Conservation (phyloP, 2,888 invertebrate species). For the Ophion ventricosus region DNA sequence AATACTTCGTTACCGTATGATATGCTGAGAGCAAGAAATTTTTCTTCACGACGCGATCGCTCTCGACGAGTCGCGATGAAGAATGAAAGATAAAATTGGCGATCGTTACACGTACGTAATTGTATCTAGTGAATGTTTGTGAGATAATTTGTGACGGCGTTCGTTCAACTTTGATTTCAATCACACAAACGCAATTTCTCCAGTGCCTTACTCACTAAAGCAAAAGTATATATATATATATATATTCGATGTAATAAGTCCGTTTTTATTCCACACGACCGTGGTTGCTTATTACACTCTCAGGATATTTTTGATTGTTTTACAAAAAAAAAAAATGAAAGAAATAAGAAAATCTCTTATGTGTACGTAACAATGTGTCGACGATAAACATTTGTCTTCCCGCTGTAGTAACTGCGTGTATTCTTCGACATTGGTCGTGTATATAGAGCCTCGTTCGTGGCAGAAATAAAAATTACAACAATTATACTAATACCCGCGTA, state of each 20-base stretch:
- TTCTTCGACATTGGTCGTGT: conserved; percentile 26
- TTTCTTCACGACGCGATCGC: not conserved
- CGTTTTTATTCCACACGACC: conserved; percentile 15
- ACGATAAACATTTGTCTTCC: conserved; percentile 49
- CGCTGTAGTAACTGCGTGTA: conserved; percentile 34
- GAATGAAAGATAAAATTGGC: not conserved
- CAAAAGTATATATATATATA: conserved; percentile 30
- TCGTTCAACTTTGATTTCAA: conserved; percentile 26
- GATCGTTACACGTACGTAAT: not conserved
- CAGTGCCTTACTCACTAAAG: conserved; percentile 56
- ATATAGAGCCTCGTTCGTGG: conserved; percentile 22
- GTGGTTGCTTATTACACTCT: conserved; percentile 13
- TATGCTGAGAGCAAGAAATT: not conserved
- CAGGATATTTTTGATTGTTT: conserved; percentile 50
- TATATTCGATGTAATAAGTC: conserved; percentile 24
- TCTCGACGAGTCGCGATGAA: not conserved
- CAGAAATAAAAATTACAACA: not conserved
- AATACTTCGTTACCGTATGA: conserved; percentile 1
- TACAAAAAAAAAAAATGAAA: conserved; percentile 15
- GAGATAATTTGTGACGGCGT: conserved; percentile 4
- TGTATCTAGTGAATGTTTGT: not conserved
- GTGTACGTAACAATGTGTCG: conserved; percentile 13
- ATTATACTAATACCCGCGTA: not conserved
- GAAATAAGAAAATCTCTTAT: not conserved
- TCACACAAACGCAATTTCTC: conserved; percentile 49